These are phyloP conservation scores for Achatina immaculata DNA, from an alignment of 1,140 invertebrate genomes.

Conservation along the genomic window DNA sequence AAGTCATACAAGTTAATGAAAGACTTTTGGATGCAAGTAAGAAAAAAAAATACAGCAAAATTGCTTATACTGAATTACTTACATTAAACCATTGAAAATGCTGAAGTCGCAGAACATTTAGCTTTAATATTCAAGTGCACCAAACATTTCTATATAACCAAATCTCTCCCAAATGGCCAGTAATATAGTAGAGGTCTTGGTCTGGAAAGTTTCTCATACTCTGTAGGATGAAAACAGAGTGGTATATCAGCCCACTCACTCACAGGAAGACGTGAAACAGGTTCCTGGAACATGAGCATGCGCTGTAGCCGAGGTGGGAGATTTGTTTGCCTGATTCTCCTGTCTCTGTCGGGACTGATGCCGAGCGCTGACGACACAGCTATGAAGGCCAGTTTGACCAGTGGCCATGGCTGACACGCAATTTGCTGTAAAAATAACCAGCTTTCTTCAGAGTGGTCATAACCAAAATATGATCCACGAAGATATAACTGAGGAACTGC, in stretches of 20 bases:
- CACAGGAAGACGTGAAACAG: constrained; percentile 6
- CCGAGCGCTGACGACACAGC: constrained; percentile 2
- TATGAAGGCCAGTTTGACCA: constrained; percentile 10
- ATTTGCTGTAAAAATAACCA: not conserved
- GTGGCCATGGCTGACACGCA: constrained; percentile 10
- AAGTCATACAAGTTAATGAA: too few relatives aligned
- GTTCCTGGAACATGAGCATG: constrained; percentile 9
- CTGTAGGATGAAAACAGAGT: constrained; percentile 10
- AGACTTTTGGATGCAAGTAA: too few relatives aligned
- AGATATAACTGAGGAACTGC: not conserved
- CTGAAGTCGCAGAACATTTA: too few relatives aligned
- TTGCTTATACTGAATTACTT: too few relatives aligned
- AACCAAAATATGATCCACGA: too few relatives aligned
- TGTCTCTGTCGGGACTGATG: not conserved
- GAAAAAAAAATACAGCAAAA: too few relatives aligned
- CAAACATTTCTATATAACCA: not conserved
- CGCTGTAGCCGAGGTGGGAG: not conserved
- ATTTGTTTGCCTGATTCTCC: not conserved
- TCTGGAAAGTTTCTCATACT: not conserved
- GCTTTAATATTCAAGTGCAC: too few relatives aligned
- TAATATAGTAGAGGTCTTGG: constrained; percentile 16
- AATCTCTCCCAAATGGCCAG: constrained; percentile 12
- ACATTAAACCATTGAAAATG: too few relatives aligned
- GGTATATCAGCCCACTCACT: constrained; percentile 12
- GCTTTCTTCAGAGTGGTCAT: not conserved